Conservation (phyloP, 2,797 vertebrate species). For the Oryzias sinensis region DNA sequence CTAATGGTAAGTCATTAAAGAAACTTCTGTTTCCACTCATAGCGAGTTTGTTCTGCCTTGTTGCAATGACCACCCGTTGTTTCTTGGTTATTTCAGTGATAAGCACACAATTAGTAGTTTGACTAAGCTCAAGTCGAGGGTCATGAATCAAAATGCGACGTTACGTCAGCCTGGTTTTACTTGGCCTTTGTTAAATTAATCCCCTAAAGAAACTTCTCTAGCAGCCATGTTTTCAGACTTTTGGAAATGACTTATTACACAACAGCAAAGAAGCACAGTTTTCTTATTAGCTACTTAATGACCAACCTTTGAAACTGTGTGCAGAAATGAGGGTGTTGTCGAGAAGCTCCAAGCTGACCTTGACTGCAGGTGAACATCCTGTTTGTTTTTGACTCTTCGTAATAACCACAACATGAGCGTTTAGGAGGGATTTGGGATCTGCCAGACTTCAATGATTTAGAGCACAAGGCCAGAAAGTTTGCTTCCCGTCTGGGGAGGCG, state of each 20-base stretch:
- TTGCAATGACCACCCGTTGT: conserved; percentile 61
- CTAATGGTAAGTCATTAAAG: conserved; percentile 68
- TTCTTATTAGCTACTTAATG: conserved; percentile 70
- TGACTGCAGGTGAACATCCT: conserved; percentile 75
- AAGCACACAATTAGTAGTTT: conserved; percentile 75
- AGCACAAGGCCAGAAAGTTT: conserved; percentile 44
- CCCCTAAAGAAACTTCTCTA: conserved; percentile 57
- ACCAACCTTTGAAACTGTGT: conserved; percentile 71
- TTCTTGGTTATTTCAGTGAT: conserved; percentile 61
- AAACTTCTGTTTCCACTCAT: conserved; percentile 46
- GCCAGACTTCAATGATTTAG: conserved; percentile 49
- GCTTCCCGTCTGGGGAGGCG: conserved; percentile 54
- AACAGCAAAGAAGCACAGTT: conserved; percentile 45
- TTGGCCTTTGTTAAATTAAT: conserved; percentile 57
- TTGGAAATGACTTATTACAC: conserved; percentile 57
- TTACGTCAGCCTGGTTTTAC: conserved; percentile 50
- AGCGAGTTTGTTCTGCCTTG: conserved; percentile 41
- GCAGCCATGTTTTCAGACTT: conserved; percentile 38
- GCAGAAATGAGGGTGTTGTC: conserved; percentile 60
- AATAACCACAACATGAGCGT: conserved; percentile 37
- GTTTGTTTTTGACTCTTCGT: conserved; percentile 73
- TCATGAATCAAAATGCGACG: conserved; percentile 73
- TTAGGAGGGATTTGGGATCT: conserved; percentile 34
- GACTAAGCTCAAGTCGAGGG: conserved; percentile 52
- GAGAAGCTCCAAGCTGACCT: conserved; percentile 72